A percentile compares a stretch with the other conserved stretches of the same genome.
phyloP scores from a whole-genome alignment of 2,113 vertebrate genomes.

The Neomonachus schauinslandi region DNA sequence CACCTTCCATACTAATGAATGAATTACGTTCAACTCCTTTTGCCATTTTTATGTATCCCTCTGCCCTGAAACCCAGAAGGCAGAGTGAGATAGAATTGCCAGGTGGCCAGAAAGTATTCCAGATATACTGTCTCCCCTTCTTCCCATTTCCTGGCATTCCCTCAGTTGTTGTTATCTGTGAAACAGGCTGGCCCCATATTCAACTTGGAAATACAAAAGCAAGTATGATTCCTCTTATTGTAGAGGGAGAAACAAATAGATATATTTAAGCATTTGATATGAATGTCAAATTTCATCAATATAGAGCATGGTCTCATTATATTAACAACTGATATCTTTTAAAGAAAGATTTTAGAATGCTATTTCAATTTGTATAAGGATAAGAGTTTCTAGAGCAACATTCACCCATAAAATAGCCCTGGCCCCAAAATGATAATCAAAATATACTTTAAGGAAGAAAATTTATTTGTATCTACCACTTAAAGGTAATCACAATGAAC shows the following conservation, averaged over 20 bases:
- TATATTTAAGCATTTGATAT: not conserved
- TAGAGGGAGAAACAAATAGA: not conserved
- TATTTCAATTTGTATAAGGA: not conserved
- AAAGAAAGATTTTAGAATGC: conserved; percentile 28
- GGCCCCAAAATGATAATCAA: not conserved
- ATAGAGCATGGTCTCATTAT: not conserved
- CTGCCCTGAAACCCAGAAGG: not conserved
- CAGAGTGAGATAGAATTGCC: not conserved
- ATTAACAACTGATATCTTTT: not conserved
- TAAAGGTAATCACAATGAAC: not conserved
- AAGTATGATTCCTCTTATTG: not conserved
- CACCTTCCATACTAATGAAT: not conserved
- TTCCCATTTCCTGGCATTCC: not conserved
- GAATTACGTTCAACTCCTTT: not conserved
- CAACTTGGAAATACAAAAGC: not conserved
- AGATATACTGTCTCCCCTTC: not conserved
- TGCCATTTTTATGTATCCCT: not conserved
- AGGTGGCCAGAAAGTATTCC: not conserved
- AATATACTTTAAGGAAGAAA: not conserved
- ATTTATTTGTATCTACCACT: not conserved
- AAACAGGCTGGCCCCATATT: not conserved
- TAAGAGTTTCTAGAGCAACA: not conserved
- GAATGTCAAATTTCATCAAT: not conserved
- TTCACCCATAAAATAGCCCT: not conserved
- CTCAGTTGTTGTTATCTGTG: not conserved